Base-by-base conservation (phyloP, 2,888 invertebrate genomes). In the Alloplasta piceator region DNA sequence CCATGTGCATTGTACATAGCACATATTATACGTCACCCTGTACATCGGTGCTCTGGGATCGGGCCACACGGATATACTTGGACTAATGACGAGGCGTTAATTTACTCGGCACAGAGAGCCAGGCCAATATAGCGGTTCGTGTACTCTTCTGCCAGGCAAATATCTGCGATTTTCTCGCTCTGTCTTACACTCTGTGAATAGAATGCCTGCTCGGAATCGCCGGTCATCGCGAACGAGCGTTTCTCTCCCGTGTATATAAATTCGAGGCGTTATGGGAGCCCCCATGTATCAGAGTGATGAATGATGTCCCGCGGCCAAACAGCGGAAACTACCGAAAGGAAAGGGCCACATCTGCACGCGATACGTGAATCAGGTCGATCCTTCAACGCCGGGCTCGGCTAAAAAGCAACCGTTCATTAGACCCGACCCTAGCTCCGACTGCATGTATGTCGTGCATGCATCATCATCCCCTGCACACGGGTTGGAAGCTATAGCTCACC, bases 211-310 rank as follows among this genome's bases (percentile, higher is more conserved):
- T 76, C 60, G 70, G 68, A 67, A 26, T 82, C 72, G 74, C 73
- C 63, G 68, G 67, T 56, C 41, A 26, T 72, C 71, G 48, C 79
- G 68, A 26, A 26, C 60, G 67, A 61, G 56, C 50, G 26, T 26
- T 66, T 64, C 80, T 43, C 63, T 71, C 26, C 26, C 67, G 58
- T 68, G n/a, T n/a, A n/a, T n/a, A n/a, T n/a, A 72, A 81, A 86
- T 88, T 26, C 85, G 83, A 83, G 84, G 71, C 83, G 77, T 88
- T 85, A 86, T 86, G 87, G 87, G 85, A 84, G 87, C 85, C 85
- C 86, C 85, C 86, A 88, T 89, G 87, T 86, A 88, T 89, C 88
- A 88, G 84, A 83, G 86, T 89, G 89, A 89, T 89, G 87, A 88
- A 89, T 85, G 89, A 89, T 87, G 89, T 87, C 86, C 85, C 85